A percentile compares a stretch with the other conserved stretches of the same genome.
Conservation (phyloP, 2,888 invertebrate genomes). For the Leptopilina drosophilae region DNA sequence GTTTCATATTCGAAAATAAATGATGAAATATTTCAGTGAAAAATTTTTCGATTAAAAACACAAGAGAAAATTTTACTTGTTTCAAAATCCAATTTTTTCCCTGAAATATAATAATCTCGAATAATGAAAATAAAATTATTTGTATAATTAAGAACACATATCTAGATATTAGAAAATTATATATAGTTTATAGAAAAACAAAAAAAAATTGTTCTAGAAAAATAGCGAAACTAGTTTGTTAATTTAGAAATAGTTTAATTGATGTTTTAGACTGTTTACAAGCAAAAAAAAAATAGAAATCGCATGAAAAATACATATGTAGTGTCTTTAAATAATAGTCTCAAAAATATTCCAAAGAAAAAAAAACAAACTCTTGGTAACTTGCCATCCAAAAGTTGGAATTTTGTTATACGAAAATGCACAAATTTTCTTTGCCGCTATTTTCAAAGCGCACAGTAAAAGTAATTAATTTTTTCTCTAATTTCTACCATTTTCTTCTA, state of each 20-base stretch:
- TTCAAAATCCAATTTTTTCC: not conserved
- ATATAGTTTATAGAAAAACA: not conserved
- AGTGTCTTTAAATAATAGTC: not conserved
- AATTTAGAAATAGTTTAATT: constrained; percentile 15
- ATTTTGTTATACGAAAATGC: not conserved
- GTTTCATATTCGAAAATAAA: not conserved
- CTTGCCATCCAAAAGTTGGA: constrained; percentile 6
- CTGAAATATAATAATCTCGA: not conserved
- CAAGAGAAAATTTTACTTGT: not conserved
- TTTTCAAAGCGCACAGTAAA: constrained; percentile 4
- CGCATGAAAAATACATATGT: not conserved
- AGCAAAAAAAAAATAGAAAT: not conserved
- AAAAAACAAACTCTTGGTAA: not conserved
- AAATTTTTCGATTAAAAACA: not conserved
- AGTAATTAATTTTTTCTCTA: too few species aligned
- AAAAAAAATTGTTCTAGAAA: not conserved
- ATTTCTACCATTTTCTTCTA: too few species aligned
- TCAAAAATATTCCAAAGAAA: not conserved
- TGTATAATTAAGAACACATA: not conserved
- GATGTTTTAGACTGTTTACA: constrained; percentile 24
- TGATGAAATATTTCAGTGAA: constrained; percentile 13
- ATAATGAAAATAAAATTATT: not conserved
- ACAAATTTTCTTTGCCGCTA: constrained; percentile 19
- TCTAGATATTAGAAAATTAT: constrained; percentile 7
- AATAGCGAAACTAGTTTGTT: constrained; percentile 16